Evolutionary conservation across 1,140 invertebrate genomes (phyloP), one percentile per base, ranked within the genome.

Genomic region (Littorina saxatilis): DNA sequence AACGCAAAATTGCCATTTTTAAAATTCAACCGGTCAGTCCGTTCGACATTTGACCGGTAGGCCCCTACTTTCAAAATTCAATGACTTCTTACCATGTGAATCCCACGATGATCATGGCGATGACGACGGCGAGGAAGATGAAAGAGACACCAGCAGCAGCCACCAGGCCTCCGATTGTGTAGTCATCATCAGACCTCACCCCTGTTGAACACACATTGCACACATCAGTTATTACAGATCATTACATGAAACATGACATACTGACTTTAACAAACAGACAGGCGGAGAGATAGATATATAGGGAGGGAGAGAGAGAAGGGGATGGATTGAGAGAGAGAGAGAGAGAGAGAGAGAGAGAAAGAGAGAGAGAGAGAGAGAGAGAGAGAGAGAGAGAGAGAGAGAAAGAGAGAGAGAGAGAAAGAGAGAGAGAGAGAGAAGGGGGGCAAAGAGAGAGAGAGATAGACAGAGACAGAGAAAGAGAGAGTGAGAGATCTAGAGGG

Each of bases 31-130:
- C n/a, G n/a, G n/a, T n/a, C n/a, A n/a, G n/a, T n/a, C n/a, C n/a
- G n/a, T n/a, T n/a, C n/a, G n/a, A n/a, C n/a, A n/a, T n/a, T n/a
- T n/a, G n/a, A n/a, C n/a, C n/a, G n/a, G n/a, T n/a, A n/a, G n/a
- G n/a, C n/a, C n/a, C n/a, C n/a, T n/a, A n/a, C n/a, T n/a, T n/a
- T n/a, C n/a, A n/a, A n/a, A n/a, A n/a, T n/a, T n/a, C n/a, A n/a
- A n/a, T n/a, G n/a, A n/a, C n/a, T n/a, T n/a, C 72, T 74, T 27
- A 74, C 72, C 72, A 47, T 20, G n/a, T 47, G 40, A 74, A 39
- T 39, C 11, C 23, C 7, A 73, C 3, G 15, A 29, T 43, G 7
- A 73, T 5, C 40, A 73, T 27, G 23, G 29, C n/a, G 70, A 73
- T 73, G 70, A 73, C 39, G 70, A 73, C 9, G 70, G 37, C 40